These are phyloP conservation scores for Arctia plantaginis DNA, from an alignment of 2,888 invertebrate species.

Conservation along the genomic window DNA sequence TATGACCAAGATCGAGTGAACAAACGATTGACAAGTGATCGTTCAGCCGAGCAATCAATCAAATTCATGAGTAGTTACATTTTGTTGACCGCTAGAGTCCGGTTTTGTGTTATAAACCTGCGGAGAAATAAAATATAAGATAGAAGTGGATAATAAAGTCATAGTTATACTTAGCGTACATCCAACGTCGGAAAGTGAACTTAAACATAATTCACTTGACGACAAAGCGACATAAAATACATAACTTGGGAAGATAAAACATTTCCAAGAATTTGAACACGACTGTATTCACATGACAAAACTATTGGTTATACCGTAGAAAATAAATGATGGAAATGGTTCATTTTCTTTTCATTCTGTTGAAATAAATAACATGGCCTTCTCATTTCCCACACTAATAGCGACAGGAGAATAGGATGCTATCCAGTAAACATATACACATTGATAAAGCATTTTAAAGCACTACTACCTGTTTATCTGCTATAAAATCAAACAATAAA, in stretches of 20 bases:
- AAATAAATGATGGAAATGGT: constrained; percentile 33
- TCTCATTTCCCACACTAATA: constrained; percentile 79
- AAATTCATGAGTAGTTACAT: constrained; percentile 84
- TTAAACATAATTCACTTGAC: constrained; percentile 63
- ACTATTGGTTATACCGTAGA: neutral
- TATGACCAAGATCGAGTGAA: constrained; percentile 82
- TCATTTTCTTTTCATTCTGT: constrained; percentile 56
- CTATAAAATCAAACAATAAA: neutral
- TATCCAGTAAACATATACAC: constrained; percentile 74
- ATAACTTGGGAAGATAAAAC: constrained; percentile 62
- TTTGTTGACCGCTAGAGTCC: constrained; percentile 86
- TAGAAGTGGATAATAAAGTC: constrained; percentile 77
- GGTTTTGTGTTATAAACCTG: constrained; percentile 87
- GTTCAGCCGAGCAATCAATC: constrained; percentile 82
- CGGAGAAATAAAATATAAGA: constrained; percentile 84
- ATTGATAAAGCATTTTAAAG: constrained; percentile 65
- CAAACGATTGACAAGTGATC: constrained; percentile 79
- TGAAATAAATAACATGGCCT: constrained; percentile 64
- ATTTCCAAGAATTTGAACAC: constrained; percentile 36
- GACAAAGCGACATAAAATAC: constrained; percentile 75
- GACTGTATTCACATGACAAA: constrained; percentile 20
- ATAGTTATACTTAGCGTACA: constrained; percentile 69
- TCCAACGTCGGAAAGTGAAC: constrained; percentile 70
- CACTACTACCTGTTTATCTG: neutral
- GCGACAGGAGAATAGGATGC: constrained; percentile 83